Base-by-base conservation (phyloP, 2,113 vertebrate species). In the Siniperca chuatsi region DNA sequence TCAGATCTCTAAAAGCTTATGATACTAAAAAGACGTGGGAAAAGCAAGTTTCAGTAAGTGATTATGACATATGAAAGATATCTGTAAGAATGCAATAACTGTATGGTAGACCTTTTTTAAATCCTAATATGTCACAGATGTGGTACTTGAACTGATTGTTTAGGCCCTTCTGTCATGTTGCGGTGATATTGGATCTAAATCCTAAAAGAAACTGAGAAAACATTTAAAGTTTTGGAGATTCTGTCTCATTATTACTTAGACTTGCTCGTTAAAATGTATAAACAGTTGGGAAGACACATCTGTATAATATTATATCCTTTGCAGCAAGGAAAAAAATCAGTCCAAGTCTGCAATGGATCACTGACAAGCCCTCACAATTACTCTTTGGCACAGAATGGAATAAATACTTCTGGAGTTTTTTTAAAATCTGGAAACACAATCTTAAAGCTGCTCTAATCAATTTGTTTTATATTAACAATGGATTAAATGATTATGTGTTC, bases 271-370 rank as follows among this genome's bases (percentile, higher is more conserved):
- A 66, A 84, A 82, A 64, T 60, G 48, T 66, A 57, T 81, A 62
- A 57, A 81, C 82, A 76, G 64, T 57, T 78, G 40, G 37, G 80
- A 60, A 72, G 61, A 68, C 75, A 84, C 88, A 88, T 88, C 86
- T 81, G 82, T 76, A 62, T 64, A 61, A 72, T 75, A 55, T 92
- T 81, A 90, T 65, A 72, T 52, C 37, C 23, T 62, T 44, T 55
- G 66, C 20, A 83, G 54, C 42, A 12, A 4, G 10, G 20, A 44
- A 40, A n/a, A n/a, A 33, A 71, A 4, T 44, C 77, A 37, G 68
- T 77, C 78, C 50, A 68, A 60, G 77, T 66, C 83, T 86, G 78
- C 58, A 33, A 50, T 33, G 65, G 79, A 86, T 88, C 78, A 64
- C 40, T 62, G 48, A 76, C 74, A 58, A 69, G 0, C 70, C 54